These are phyloP conservation scores for Pachyrhynchus sulphureomaculatus DNA, from an alignment of 1,140 invertebrate genomes.

Conservation along the genomic window DNA sequence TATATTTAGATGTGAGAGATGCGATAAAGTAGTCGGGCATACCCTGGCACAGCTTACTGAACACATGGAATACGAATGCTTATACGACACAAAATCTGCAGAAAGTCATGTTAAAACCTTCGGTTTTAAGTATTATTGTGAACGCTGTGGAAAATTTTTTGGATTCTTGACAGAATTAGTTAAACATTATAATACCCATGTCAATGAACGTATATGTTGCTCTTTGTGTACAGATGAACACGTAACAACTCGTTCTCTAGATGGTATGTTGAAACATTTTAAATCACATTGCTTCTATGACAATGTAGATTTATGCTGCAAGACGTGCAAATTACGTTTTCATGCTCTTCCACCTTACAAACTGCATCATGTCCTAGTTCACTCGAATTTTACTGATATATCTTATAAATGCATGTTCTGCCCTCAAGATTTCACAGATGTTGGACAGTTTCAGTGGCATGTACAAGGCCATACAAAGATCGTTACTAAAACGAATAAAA, in stretches of 20 bases:
- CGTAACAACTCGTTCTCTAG: not conserved
- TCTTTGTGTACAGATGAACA: constrained; percentile 5
- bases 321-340: not conserved
- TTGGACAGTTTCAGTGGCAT: constrained; percentile 1
- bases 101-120: no score
- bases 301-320: constrained; percentile 1
- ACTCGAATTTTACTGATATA: not conserved
- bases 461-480: constrained; percentile 7
- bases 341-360: not conserved
- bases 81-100: no score
- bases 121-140: constrained; percentile 13
- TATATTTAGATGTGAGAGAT: no score
- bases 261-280: not conserved
- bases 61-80: no score
- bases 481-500: not conserved
- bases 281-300: constrained; percentile 1
- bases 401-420: constrained; percentile 13
- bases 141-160: constrained; percentile 3
- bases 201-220: not conserved
- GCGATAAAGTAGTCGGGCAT: no score
- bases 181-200: constrained; percentile 2
- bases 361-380: constrained; percentile 4
- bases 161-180: not conserved
- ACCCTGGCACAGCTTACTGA: no score
- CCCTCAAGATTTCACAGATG: not conserved